A percentile compares a stretch with the other conserved stretches of the same genome.
Evolutionary conservation across 1,140 invertebrate genomes (phyloP).

Genomic region (Zaprionus inermis): DNA sequence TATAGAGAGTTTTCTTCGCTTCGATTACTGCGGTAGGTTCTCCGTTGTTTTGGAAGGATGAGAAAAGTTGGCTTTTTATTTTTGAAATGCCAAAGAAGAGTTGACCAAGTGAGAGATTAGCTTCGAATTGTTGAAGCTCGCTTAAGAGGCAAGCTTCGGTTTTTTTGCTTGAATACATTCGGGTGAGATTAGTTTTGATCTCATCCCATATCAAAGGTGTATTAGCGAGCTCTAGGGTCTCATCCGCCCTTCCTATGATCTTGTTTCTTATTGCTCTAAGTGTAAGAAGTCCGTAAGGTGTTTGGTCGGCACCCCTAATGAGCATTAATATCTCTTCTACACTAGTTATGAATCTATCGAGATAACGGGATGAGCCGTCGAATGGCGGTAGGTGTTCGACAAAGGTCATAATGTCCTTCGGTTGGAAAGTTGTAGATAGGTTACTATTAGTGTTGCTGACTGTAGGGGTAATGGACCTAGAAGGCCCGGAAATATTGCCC

Average conservation of each 20-base stretch:
- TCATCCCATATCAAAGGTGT: neutral
- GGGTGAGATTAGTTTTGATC: neutral
- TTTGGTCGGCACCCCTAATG: neutral
- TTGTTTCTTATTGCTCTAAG: neutral
- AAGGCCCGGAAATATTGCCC: neutral
- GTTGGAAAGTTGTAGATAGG: neutral
- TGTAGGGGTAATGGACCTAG: neutral
- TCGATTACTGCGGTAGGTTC: neutral
- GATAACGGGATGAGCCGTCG: neutral
- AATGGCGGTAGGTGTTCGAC: neutral
- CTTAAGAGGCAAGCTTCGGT: neutral
- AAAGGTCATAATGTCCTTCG: neutral
- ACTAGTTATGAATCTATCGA: neutral
- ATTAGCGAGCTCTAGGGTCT: neutral
- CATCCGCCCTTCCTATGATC: neutral
- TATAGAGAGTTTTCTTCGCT: neutral
- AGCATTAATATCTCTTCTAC: neutral
- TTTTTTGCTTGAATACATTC: neutral
- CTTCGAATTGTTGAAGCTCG: neutral
- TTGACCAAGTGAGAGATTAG: neutral
- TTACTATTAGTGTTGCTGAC: neutral
- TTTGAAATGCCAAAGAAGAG: neutral
- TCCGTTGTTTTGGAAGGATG: neutral
- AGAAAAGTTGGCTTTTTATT: neutral
- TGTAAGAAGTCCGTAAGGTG: neutral